Base-by-base conservation (phyloP, 2,888 invertebrate genomes). In the Lochmaea capreae region DNA sequence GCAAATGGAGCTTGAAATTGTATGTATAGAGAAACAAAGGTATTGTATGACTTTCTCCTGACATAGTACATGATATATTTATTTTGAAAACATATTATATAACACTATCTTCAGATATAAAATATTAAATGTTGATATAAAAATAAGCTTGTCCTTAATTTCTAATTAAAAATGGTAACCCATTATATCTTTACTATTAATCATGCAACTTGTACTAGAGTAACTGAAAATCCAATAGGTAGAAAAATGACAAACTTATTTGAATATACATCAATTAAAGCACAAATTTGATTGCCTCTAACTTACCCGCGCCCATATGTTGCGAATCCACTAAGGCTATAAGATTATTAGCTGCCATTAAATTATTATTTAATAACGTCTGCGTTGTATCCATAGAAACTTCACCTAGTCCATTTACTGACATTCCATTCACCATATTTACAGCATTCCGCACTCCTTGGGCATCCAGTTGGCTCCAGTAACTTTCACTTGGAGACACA, bases 401-500 rank as follows among this genome's bases (percentile, higher is more conserved):
- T 85, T 93, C 93, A 22, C 92, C 92, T 57, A 93, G 88, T 69
- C 93, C 93, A 83, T 93, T 93, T 26, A 93, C 92, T 26, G 92
- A 91, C 87, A 93, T 92, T 72, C 93, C 93, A 85, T 93, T 93
- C 42, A 93, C 92, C 90, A 93, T 91, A 84, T 92, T 93, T 72
- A 92, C 92, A 78, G 92, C 93, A 80, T 87, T 88, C 74, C 90
- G 85, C 18, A 89, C 90, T 77, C 91, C 93, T 83, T 94, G 93
- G 4, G 93, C 91, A 85, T 96, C 96, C 80, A 96, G 88, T 71
- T 94, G 94, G 81, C 92, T 92, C 97, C 97, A 97, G 84, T 96
- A 97, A 71, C 93, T 91, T 88, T 99, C 98, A 84, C 97, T 97
- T 0, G 99, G 98, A 1, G 98, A 97, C 65, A 94, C 92, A 74